Percentiles rank a stretch among this genome's conserved stretches.
phyloP scores from a whole-genome alignment of 2,797 vertebrate genomes.

The Ptychadena robeensis region DNA sequence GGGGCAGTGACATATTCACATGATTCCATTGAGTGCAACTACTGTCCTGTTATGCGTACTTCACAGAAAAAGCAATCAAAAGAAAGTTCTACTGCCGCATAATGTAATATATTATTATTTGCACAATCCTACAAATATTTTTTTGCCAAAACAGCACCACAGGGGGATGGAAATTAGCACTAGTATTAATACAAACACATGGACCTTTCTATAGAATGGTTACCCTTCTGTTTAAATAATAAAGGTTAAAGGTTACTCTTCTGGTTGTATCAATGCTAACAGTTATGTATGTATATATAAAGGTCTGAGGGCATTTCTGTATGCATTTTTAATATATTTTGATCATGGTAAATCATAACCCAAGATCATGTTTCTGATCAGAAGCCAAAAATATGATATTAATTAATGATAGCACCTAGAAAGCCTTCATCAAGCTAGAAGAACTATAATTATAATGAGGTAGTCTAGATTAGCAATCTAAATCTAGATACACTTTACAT shows the following conservation, averaged over 20 bases:
- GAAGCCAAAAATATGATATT: neutral
- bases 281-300: too few species aligned
- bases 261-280: too few species aligned
- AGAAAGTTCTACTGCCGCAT: neutral
- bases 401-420: neutral
- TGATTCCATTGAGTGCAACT: neutral
- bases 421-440: neutral
- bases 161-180: neutral
- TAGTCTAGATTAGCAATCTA: neutral
- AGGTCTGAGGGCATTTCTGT: too few species aligned
- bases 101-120: neutral
- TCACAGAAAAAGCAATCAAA: neutral
- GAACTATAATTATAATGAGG: neutral
- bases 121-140: neutral
- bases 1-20: neutral
- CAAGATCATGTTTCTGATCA: neutral
- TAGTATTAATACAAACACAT: too few species aligned
- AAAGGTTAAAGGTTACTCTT: too few species aligned
- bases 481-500: neutral
- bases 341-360: too few species aligned
- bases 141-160: neutral
- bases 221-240: too few species aligned
- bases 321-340: too few species aligned
- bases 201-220: too few species aligned
- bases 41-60: neutral